phyloP scores from a whole-genome alignment of 2,113 vertebrate genomes.

The Leucopsar rothschildi region DNA sequence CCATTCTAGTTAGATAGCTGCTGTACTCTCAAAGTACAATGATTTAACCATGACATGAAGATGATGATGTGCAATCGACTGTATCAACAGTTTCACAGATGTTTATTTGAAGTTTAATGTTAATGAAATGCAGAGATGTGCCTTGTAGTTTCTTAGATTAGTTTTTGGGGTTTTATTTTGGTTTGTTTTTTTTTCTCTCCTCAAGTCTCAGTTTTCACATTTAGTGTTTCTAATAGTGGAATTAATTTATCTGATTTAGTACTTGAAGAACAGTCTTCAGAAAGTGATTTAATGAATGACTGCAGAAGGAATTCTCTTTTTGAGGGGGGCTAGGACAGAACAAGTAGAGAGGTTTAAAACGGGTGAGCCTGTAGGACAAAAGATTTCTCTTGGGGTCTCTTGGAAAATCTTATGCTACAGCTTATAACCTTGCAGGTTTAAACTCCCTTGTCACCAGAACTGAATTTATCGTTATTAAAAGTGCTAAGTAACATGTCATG shows the following conservation, averaged over 20 bases:
- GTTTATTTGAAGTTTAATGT: constrained; percentile 58
- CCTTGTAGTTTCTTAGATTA: neutral
- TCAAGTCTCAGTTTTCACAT: neutral
- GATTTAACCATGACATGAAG: constrained; percentile 40
- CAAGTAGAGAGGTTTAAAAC: neutral
- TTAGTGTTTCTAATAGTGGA: neutral
- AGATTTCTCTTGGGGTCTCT: neutral
- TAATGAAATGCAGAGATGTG: constrained; percentile 46
- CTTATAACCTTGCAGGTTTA: neutral
- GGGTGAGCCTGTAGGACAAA: neutral
- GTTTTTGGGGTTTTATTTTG: neutral
- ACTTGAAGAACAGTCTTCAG: neutral
- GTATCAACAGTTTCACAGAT: constrained; percentile 42
- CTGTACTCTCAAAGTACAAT: constrained; percentile 19
- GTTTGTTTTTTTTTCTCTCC: neutral
- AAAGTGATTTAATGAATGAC: neutral
- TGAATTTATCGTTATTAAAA: constrained; percentile 62
- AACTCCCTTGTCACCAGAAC: constrained; percentile 39
- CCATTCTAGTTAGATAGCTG: constrained; percentile 44
- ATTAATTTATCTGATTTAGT: neutral
- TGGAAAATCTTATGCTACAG: neutral
- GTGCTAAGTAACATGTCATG: constrained; percentile 65
- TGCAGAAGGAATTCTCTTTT: neutral
- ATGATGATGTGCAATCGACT: constrained; percentile 42
- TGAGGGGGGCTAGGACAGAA: neutral